A percentile compares a stretch with the other conserved stretches of the same genome.
Conservation (phyloP, 2,888 invertebrate genomes). For the Drosophila pegasa region DNA sequence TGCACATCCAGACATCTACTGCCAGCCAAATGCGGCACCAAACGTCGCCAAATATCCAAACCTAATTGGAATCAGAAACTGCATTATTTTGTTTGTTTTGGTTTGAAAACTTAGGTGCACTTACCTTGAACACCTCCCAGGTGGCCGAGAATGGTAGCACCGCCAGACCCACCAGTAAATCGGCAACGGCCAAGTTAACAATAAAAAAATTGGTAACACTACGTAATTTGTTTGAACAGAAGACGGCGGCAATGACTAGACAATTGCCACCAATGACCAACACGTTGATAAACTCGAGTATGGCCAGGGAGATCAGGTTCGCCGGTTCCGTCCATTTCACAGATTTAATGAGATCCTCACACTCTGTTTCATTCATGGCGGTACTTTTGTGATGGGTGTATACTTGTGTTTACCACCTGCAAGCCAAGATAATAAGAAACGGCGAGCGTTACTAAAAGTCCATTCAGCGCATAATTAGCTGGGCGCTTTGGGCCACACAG, state of each 20-base stretch:
- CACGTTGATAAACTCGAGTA: constrained; percentile 93
- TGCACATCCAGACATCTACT: constrained; percentile 99
- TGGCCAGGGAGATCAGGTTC: constrained; percentile 90
- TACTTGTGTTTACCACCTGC: constrained; percentile 83
- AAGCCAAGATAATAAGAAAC: constrained; percentile 45
- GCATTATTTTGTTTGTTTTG: background rate
- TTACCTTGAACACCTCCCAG: constrained; percentile 95
- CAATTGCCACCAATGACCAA: constrained; percentile 96
- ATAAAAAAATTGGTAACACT: constrained; percentile 99
- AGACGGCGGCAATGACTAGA: constrained; percentile 96
- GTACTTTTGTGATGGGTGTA: constrained; percentile 85
- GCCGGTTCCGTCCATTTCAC: constrained; percentile 93
- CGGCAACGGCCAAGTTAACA: constrained; percentile 97
- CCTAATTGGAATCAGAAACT: constrained; percentile 85
- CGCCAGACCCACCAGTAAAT: constrained; percentile 96
- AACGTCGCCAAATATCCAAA: constrained; percentile 98
- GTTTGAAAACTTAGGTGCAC: constrained; percentile 37
- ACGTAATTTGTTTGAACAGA: constrained; percentile 95
- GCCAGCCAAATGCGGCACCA: constrained; percentile 99
- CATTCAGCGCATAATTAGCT: constrained; percentile 44
- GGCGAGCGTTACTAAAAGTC: constrained; percentile 10
- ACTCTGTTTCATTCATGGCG: constrained; percentile 92
- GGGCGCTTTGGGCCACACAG: constrained; percentile 2
- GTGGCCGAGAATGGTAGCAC: constrained; percentile 98
- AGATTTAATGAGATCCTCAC: constrained; percentile 91